phyloP scores from a whole-genome alignment of 2,797 vertebrate species.

The Molothrus aeneus region DNA sequence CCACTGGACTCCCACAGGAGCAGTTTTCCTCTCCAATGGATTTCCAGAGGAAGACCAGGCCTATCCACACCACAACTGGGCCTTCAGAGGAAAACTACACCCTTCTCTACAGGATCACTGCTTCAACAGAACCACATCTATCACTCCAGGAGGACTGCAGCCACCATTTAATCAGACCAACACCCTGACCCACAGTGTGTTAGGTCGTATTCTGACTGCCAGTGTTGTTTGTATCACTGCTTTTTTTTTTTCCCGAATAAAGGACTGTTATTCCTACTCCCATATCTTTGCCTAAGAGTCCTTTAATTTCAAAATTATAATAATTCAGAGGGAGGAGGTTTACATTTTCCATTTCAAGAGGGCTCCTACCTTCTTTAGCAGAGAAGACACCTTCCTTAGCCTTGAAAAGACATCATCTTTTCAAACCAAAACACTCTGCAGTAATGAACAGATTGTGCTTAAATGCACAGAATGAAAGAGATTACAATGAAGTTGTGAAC shows the following conservation, averaged over 20 bases:
- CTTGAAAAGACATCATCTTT: background rate
- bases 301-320: background rate
- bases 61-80: background rate
- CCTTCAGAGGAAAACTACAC: background rate
- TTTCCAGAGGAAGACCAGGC: background rate
- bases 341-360: background rate
- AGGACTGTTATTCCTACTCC: background rate
- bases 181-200: background rate
- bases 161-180: background rate
- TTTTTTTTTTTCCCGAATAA: background rate
- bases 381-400: background rate
- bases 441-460: background rate
- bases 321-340: background rate
- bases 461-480: background rate
- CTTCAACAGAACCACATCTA: background rate
- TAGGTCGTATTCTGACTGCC: background rate
- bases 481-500: background rate
- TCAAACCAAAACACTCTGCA: background rate
- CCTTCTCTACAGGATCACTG: background rate
- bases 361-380: background rate
- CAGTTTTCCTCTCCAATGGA: background rate
- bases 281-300: background rate
- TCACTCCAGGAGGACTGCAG: background rate
- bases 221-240: background rate
- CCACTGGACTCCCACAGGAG: background rate